Base-by-base conservation (phyloP, 92 coral and sea anemone species). In the Paramuricea clavata region DNA sequence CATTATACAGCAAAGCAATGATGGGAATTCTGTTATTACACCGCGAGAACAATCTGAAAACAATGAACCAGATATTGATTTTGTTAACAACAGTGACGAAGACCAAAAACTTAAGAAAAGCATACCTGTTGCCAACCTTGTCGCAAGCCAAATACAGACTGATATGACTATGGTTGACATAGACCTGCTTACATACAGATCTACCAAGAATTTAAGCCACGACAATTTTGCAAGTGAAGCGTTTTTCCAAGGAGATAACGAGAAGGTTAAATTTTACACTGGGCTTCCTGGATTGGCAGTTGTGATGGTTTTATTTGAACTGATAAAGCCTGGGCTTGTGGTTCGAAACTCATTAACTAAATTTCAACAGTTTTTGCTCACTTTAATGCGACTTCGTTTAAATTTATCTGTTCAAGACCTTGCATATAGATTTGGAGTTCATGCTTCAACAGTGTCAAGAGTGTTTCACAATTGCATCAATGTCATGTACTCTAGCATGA, bases 401-500 rank as follows among this genome's bases (percentile, higher is more conserved):
- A 85, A 91, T 64, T 74, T 91, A 32, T 72, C 83, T 65, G 90
- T 91, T 30, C 89, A 83, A 71, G 92, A 88, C 52, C 57, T 91
- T 41, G 92, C 74, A 17, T 35, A 59, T 56, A 79, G 68, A 57
- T 79, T 79, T 79, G 68, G 52, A 10, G 34, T 60, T 6, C 88
- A 90, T 69, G 68, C 92, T 15, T 87, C 92, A 33, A 91, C 93
- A 59, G 93, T 91, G 49, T 91, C 93, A n/a, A 87, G 93, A 54
- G 89, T 87, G 13, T 88, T 91, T 69, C 94, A 77, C 82, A 91
- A 57, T 88, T 62, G 64, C 89, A 39, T 50, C 70, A 25, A 78
- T 83, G 90, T 42, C 17, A 39, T 91, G 85, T 69, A 69, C 88
- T 17, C 81, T 88, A 44, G 69, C 41, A 71, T 71, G 49, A 31